phyloP scores from a whole-genome alignment of 2,113 vertebrate species.

The Hemichromis elongatus region DNA sequence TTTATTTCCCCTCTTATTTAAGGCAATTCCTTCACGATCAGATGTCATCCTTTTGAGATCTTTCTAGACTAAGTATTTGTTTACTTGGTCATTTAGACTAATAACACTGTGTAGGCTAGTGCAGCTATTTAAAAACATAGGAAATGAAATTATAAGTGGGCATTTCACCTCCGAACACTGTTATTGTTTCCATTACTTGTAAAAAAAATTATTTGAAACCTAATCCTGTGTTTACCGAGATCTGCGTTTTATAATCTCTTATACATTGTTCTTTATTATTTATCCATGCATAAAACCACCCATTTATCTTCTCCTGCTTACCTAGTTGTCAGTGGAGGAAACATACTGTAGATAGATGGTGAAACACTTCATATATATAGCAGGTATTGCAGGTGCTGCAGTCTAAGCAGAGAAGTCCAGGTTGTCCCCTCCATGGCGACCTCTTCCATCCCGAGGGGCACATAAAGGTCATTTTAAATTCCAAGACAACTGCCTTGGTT shows the following conservation, averaged over 20 bases:
- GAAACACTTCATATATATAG: not conserved
- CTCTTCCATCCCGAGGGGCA: not conserved
- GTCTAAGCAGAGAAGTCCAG: not conserved
- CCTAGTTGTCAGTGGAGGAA: not conserved
- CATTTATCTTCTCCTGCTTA: not conserved
- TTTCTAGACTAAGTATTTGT: not conserved
- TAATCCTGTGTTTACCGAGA: not conserved
- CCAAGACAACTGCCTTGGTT: not conserved
- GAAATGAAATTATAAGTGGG: not conserved
- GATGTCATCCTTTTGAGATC: not conserved
- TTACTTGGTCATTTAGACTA: not conserved
- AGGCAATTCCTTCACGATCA: not conserved
- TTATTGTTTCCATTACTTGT: not conserved
- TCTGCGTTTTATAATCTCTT: not conserved
- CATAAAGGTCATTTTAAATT: not conserved
- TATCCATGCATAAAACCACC: not conserved
- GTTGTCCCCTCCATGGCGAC: not conserved
- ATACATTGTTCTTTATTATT: not conserved
- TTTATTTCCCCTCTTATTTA: not conserved
- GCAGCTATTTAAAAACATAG: not conserved
- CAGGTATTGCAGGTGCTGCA: not conserved
- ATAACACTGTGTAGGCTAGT: not conserved
- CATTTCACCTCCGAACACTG: not conserved
- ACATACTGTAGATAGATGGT: not conserved
- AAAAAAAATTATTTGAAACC: not conserved